These are phyloP conservation scores for Arnoldichthys spilopterus DNA, from an alignment of 2,797 vertebrate species.

Conservation along the genomic window DNA sequence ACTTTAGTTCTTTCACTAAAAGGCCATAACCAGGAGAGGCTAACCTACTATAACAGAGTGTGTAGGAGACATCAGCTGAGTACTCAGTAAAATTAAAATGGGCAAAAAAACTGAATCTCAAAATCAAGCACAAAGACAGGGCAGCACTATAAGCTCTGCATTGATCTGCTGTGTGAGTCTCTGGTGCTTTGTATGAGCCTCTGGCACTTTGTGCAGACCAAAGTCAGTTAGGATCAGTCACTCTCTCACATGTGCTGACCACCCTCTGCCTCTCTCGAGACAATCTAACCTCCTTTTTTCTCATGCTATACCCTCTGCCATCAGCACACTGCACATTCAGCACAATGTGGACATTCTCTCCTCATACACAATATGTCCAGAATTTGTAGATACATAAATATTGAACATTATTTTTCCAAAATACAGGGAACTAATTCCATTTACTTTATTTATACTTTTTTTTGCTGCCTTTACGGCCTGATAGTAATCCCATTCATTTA, in stretches of 20 bases:
- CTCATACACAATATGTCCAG: background rate
- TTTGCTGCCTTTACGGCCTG: too few species aligned
- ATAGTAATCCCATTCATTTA: too few species aligned
- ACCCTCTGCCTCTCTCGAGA: background rate
- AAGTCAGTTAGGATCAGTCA: background rate
- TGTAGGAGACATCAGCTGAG: background rate
- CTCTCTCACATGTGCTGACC: background rate
- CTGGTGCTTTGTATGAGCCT: background rate
- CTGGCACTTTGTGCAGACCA: background rate
- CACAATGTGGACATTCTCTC: background rate
- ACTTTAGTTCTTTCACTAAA: slow-evolving; percentile 23
- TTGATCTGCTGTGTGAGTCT: slow-evolving; percentile 11
- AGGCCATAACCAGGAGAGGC: slow-evolving; percentile 33
- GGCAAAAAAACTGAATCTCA: slow-evolving; percentile 24
- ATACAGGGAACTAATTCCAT: background rate
- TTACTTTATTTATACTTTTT: too few species aligned
- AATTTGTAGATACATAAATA: background rate
- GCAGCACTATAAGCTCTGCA: background rate
- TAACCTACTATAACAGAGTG: slow-evolving; percentile 18
- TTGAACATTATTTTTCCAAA: background rate
- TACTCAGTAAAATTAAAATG: slow-evolving; percentile 32
- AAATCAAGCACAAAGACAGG: slow-evolving; percentile 34
- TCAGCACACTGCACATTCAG: background rate
- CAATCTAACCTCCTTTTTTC: background rate
- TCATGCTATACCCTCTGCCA: background rate